Evolutionary conservation across 2,113 vertebrate genomes (phyloP).

Genomic region (Tyto alba): DNA sequence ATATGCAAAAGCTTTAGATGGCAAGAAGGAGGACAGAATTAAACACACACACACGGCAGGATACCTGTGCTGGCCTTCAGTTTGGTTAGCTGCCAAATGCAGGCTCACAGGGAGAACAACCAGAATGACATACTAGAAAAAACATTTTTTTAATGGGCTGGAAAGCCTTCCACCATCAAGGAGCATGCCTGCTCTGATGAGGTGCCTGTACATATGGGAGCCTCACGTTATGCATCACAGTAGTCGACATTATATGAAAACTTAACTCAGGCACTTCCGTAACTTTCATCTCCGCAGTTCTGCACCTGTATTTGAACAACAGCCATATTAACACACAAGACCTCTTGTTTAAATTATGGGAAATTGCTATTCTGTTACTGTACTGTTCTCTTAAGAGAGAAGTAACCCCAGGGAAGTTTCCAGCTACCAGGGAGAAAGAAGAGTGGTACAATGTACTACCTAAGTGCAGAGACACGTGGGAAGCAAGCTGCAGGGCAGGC

Average conservation of each 20-base stretch:
- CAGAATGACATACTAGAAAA: slow-evolving; percentile 38
- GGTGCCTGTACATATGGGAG: not conserved
- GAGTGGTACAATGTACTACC: not conserved
- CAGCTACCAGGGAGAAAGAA: not conserved
- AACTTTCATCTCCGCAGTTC: not conserved
- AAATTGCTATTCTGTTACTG: not conserved
- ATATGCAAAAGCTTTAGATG: not conserved
- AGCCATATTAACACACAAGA: not conserved
- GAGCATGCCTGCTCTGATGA: not conserved
- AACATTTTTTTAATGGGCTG: not conserved
- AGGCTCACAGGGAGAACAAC: not conserved
- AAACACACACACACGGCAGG: not conserved
- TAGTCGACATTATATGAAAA: not conserved
- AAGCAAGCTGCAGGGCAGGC: not conserved
- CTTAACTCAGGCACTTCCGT: not conserved
- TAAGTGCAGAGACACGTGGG: not conserved
- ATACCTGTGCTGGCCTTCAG: not conserved
- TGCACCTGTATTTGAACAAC: not conserved
- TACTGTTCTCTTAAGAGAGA: not conserved
- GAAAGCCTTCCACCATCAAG: not conserved
- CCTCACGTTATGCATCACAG: not conserved
- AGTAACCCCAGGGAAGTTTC: slow-evolving; percentile 32
- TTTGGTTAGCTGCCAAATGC: slow-evolving; percentile 3
- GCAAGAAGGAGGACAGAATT: not conserved
- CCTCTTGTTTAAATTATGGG: slow-evolving; percentile 11